These are phyloP conservation scores for Melieria picta DNA, from an alignment of 2,888 invertebrate genomes.

Conservation along the genomic window DNA sequence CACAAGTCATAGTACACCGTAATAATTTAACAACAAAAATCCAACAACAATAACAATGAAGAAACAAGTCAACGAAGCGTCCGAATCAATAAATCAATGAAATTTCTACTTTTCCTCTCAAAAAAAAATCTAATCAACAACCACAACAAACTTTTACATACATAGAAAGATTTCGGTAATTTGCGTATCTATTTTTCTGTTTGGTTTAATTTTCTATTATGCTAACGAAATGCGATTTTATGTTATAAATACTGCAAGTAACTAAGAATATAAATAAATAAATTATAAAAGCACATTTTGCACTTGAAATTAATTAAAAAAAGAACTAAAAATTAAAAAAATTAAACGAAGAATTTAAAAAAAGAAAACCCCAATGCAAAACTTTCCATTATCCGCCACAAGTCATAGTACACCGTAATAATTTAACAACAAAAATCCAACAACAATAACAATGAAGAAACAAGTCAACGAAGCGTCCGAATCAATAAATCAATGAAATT, in stretches of 20 bases:
- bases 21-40: no score
- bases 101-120: background rate
- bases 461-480: background rate
- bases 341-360: no score
- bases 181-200: no score
- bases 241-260: background rate
- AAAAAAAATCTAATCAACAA: no score
- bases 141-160: background rate
- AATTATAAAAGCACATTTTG: slow-evolving; percentile 5
- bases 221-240: background rate
- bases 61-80: background rate
- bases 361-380: no score
- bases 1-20: no score
- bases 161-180: no score
- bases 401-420: no score
- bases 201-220: background rate
- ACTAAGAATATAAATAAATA: background rate
- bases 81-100: background rate
- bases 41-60: background rate
- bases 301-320: no score
- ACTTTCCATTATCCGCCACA: no score
- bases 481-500: background rate
- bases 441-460: background rate
- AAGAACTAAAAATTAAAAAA: no score
- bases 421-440: background rate